Evolutionary conservation across 2,797 vertebrate species (phyloP), one percentile per base, ranked within the genome.

Genomic region (Jordanella pulchra): DNA sequence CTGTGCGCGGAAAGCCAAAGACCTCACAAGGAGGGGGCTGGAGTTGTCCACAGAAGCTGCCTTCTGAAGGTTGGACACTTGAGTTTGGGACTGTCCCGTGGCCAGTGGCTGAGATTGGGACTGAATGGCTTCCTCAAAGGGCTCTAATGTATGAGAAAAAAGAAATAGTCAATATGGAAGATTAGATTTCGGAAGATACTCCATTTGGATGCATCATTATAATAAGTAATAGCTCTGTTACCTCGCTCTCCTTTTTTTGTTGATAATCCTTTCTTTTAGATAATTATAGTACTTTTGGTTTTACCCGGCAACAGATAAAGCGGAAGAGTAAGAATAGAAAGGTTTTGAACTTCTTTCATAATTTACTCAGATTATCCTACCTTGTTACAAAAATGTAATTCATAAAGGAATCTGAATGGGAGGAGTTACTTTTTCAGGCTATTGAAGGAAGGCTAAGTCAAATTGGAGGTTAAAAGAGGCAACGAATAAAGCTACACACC

Each of bases 81-180:
- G 78, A 60, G 86, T n/a, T 23, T 92, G 88, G 54, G 89, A 88
- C 45, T 90, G 75, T 0, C 81, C 80, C 86, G 95, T 75, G 64
- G 89, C 21, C 1, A 87, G 80, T 67, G 93, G 75, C 0, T 96
- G 97, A 71, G 93, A 96, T 92, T 94, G 96, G 66, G 93, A 96
- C 89, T 95, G 97, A 76, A 99, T 96, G 67, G 97, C 96, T 56
- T 98, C 97, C 91, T 97, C 97, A 72, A 99, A 99, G 69, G 98
- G 97, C 93, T 97, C 97, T 99, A 89, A 60, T 69, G 11, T 5
- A 32, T 35, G 4, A 67, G 44, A 67, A 56, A 14, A 76, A 23
- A 65, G 23, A 71, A 75, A 54, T 5, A 35, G 63, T 17, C 39
- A 32, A 14, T 23, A 27, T 1, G 6, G 30, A 23, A 27, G 21